Evolutionary conservation across 1,140 invertebrate species (phyloP).

Genomic region (Elymnias hypermnestra): DNA sequence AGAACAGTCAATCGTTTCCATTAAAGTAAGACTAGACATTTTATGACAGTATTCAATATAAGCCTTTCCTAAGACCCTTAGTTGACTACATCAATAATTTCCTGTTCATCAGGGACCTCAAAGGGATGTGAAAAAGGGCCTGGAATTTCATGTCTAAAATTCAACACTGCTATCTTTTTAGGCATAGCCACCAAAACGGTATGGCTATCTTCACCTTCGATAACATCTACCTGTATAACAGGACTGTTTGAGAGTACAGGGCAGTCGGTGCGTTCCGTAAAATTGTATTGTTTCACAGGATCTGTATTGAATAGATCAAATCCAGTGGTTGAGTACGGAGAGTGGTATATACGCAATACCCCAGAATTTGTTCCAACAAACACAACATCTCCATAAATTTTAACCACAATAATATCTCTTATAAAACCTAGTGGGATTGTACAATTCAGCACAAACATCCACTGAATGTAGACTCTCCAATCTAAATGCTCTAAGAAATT

Average conservation of each 20-base stretch:
- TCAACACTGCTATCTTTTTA: constrained; percentile 46
- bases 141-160: constrained; percentile 40
- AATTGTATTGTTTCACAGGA: constrained; percentile 51
- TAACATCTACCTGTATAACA: constrained; percentile 44
- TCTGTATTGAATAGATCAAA: constrained; percentile 44
- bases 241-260: constrained; percentile 43
- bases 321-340: constrained; percentile 36
- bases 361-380: constrained; percentile 55
- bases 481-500: constrained; percentile 13
- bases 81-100: no score
- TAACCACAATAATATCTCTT: constrained; percentile 35
- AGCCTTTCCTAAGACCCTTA: no score
- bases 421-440: constrained; percentile 34
- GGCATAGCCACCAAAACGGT: constrained; percentile 48
- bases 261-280: constrained; percentile 45
- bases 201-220: constrained; percentile 43
- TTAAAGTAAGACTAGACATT: no score
- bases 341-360: constrained; percentile 48
- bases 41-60: no score
- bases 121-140: no score
- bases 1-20: no score
- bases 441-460: constrained; percentile 41
- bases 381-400: constrained; percentile 40
- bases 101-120: no score
- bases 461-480: constrained; percentile 30